Percentiles rank a stretch among this genome's conserved stretches.
phyloP scores from a whole-genome alignment of 2,797 vertebrate genomes.

The Menidia menidia region DNA sequence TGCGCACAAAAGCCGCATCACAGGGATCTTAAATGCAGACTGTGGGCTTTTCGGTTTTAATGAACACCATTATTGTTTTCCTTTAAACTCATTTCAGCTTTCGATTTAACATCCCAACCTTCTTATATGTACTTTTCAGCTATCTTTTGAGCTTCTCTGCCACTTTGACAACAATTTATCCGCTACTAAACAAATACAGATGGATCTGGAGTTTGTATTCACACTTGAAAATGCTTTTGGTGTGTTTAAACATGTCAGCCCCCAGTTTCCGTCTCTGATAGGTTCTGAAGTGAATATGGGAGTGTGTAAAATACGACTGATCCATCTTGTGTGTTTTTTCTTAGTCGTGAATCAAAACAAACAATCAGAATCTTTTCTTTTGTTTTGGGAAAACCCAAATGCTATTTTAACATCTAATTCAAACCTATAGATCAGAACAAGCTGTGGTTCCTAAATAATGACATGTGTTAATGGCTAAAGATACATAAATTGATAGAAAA shows the following conservation, averaged over 20 bases:
- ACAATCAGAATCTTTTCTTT: background rate
- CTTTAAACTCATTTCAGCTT: background rate
- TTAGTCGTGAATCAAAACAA: background rate
- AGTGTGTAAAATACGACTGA: no score
- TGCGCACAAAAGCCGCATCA: background rate
- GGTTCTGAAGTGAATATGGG: no score
- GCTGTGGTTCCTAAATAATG: background rate
- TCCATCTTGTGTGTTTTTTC: no score
- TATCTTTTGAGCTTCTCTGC: background rate
- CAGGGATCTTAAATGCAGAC: background rate
- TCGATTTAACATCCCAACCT: background rate
- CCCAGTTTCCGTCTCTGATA: no score
- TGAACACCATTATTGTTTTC: background rate
- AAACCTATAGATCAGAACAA: slow-evolving; percentile 4
- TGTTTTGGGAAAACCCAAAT: background rate
- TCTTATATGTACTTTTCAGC: background rate
- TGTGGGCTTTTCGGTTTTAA: no score
- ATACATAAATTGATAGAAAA: no score
- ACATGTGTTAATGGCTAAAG: background rate
- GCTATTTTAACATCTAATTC: background rate
- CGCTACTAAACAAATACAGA: background rate
- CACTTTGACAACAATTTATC: background rate
- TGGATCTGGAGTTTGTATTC: background rate
- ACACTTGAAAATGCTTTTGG: no score
- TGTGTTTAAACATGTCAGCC: background rate